A percentile compares a stretch with the other conserved stretches of the same genome.
Conservation (phyloP, 2,113 vertebrate genomes). For the Petroica traversi region DNA sequence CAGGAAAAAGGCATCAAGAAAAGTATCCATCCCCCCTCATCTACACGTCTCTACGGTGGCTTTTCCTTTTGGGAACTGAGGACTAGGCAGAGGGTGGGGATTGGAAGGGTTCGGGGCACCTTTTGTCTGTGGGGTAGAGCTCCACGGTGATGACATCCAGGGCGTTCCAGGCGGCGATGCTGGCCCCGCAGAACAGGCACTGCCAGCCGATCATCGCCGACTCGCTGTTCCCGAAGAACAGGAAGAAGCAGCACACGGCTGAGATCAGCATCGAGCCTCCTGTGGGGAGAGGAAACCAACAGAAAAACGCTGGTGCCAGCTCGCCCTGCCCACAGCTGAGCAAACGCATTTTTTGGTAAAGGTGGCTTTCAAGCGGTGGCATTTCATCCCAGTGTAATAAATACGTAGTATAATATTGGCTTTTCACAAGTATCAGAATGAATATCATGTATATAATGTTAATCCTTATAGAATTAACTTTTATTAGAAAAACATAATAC, state of each 20-base stretch:
- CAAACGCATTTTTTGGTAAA: background rate
- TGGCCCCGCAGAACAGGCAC: conserved; percentile 91
- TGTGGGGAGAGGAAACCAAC: conserved; percentile 2
- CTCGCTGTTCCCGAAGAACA: conserved; percentile 92
- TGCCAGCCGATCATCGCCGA: conserved; percentile 94
- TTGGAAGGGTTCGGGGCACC: conserved; percentile 61
- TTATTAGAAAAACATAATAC: too few relatives aligned
- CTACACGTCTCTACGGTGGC: fast-evolving
- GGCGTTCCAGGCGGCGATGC: conserved; percentile 94
- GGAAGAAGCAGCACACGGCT: conserved; percentile 90
- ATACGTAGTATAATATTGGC: too few relatives aligned
- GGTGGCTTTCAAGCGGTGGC: background rate
- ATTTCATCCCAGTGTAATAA: background rate
- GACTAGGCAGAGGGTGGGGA: background rate
- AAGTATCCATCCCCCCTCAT: too few relatives aligned
- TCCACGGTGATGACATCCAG: conserved; percentile 94
- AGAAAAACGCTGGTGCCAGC: background rate
- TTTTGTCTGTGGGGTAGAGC: conserved; percentile 91
- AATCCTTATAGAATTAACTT: too few relatives aligned
- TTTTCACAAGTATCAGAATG: too few relatives aligned
- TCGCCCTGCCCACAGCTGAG: background rate
- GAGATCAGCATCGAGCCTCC: conserved; percentile 93
- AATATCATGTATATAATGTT: too few relatives aligned
- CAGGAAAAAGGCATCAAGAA: too few relatives aligned
- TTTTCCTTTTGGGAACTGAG: background rate